phyloP scores from a whole-genome alignment of 2,797 vertebrate species.

The Eremophila alpestris region DNA sequence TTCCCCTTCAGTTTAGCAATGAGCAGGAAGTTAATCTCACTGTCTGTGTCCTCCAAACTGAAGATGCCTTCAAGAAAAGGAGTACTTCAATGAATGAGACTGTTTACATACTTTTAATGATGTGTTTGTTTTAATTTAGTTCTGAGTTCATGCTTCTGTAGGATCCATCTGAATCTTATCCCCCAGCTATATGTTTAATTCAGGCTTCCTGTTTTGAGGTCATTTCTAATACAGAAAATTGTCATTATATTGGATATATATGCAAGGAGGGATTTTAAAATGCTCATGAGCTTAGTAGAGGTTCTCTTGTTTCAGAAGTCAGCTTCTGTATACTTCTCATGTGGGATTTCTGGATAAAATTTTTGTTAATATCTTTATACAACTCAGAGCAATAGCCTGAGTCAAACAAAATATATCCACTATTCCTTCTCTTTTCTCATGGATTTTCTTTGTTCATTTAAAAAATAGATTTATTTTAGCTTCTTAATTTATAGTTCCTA shows the following conservation, averaged over 20 bases:
- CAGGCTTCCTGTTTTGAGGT: constrained; percentile 8
- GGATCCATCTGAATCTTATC: neutral
- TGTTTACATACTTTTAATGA: constrained; percentile 34
- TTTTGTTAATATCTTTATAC: neutral
- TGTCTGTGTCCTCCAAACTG: neutral
- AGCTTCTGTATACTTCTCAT: neutral
- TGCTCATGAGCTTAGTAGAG: neutral
- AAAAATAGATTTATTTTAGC: neutral
- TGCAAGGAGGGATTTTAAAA: neutral
- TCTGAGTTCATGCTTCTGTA: constrained; percentile 5
- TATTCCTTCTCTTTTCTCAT: neutral
- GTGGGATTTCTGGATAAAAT: neutral
- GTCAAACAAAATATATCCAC: neutral
- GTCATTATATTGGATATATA: neutral
- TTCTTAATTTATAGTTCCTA: neutral
- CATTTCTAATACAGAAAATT: constrained; percentile 10
- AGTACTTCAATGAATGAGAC: neutral
- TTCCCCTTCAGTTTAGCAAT: neutral
- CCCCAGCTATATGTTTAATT: neutral
- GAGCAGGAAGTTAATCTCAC: neutral
- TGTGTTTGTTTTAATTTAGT: constrained; percentile 48
- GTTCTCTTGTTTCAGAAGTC: neutral
- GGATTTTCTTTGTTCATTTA: neutral
- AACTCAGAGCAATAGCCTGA: neutral
- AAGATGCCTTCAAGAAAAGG: neutral